These are phyloP conservation scores for Otis tarda DNA, from an alignment of 2,113 vertebrate genomes.

Conservation along the genomic window DNA sequence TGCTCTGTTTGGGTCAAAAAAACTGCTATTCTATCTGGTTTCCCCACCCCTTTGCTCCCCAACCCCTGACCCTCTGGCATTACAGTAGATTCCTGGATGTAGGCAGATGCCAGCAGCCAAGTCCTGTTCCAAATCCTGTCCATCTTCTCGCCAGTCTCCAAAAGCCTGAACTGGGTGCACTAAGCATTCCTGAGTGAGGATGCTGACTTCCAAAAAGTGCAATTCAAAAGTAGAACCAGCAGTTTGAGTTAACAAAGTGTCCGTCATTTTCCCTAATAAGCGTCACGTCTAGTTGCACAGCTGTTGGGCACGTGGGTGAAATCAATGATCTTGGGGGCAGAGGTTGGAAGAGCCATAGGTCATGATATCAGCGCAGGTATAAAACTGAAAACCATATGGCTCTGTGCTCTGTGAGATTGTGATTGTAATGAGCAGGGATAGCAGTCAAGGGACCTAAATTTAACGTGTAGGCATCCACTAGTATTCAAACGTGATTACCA, in stretches of 20 bases:
- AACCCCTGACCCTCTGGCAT: background rate
- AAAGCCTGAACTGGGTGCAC: background rate
- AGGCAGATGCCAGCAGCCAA: background rate
- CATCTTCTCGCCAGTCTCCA: background rate
- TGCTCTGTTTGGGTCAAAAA: background rate
- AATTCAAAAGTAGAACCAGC: background rate
- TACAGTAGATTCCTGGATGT: background rate
- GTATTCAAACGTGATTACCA: rapidly evolving
- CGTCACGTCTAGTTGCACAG: background rate
- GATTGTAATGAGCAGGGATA: background rate
- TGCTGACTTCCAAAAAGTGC: background rate
- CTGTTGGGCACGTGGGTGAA: background rate
- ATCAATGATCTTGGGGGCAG: background rate
- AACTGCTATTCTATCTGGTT: background rate
- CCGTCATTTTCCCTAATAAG: background rate
- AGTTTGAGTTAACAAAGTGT: background rate
- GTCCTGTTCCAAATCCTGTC: background rate
- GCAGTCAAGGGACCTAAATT: background rate
- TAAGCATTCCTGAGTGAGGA: background rate
- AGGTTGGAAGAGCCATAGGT: background rate
- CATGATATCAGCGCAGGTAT: rapidly evolving
- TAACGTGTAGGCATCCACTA: background rate
- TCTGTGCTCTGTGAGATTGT: background rate
- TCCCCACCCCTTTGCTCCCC: background rate
- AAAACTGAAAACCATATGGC: background rate